A percentile compares a stretch with the other conserved stretches of the same genome.
Conservation (phyloP, 2,113 vertebrate species). For the Entomyzon cyanotis region DNA sequence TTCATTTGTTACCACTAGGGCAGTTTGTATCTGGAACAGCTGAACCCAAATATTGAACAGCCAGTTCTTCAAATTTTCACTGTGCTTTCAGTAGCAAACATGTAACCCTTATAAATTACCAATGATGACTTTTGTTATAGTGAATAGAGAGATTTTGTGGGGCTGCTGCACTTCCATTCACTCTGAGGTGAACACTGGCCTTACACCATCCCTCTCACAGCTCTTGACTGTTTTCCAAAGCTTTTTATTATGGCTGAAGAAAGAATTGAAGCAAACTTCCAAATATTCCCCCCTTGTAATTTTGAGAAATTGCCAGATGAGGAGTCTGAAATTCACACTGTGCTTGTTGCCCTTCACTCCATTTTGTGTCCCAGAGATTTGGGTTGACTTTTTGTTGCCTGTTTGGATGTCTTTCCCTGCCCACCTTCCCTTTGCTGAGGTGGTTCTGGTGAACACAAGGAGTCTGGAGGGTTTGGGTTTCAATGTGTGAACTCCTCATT, state of each 20-base stretch:
- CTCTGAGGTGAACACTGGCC: background rate
- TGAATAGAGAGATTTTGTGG: background rate
- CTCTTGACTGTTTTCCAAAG: background rate
- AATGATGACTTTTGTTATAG: background rate
- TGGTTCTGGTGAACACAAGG: background rate
- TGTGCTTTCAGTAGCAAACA: background rate
- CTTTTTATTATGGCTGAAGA: background rate
- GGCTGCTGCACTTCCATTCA: background rate
- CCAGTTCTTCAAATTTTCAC: background rate
- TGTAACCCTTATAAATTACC: background rate
- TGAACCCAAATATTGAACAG: background rate
- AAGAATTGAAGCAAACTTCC: background rate
- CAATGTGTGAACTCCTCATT: background rate
- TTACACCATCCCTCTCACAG: background rate
- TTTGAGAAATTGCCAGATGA: background rate
- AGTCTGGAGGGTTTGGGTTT: background rate
- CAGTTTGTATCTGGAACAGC: slow-evolving; percentile 10
- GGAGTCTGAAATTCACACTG: background rate
- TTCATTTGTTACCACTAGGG: slow-evolving; percentile 1
- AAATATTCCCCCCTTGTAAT: background rate
- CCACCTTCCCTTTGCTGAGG: background rate
- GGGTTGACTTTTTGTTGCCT: background rate
- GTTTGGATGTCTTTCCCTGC: background rate
- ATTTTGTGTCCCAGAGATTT: background rate
- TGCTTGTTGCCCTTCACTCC: background rate